A percentile compares a stretch with the other conserved stretches of the same genome.
phyloP scores from a whole-genome alignment of 2,888 invertebrate genomes.

The Pardosa pseudoannulata region DNA sequence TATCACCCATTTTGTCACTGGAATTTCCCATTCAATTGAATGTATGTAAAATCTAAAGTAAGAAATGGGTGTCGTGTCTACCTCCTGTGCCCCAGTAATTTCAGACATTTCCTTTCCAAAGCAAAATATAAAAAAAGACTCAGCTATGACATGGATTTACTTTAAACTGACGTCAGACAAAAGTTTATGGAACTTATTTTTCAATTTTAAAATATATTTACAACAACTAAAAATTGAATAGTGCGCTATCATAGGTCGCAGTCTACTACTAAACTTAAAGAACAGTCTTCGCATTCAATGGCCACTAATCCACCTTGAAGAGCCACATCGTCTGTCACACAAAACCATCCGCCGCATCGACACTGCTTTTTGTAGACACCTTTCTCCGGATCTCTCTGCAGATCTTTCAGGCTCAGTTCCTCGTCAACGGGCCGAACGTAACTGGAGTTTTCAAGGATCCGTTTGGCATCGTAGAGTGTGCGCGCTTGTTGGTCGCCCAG shows the following conservation, averaged over 20 bases:
- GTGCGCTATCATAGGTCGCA: conserved; percentile 24
- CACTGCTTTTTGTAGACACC: conserved; percentile 39
- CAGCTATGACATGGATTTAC: too few relatives aligned
- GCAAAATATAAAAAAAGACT: too few relatives aligned
- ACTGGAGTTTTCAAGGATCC: conserved; percentile 17
- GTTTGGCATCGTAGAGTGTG: conserved; percentile 54
- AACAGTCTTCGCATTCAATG: conserved; percentile 60
- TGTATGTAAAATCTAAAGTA: too few relatives aligned
- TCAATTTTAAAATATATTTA: too few relatives aligned
- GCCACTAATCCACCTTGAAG: conserved; percentile 15
- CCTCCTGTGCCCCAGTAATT: too few relatives aligned
- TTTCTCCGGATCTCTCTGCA: not conserved
- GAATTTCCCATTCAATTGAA: too few relatives aligned
- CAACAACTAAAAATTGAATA: not conserved
- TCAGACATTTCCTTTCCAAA: too few relatives aligned
- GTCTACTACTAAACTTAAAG: conserved; percentile 52
- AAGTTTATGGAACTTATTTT: too few relatives aligned
- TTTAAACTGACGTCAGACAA: too few relatives aligned
- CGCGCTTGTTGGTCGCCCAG: conserved; percentile 42
- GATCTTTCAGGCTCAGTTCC: conserved; percentile 30
- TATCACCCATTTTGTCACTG: too few relatives aligned
- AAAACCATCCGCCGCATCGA: conserved; percentile 56
- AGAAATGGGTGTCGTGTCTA: too few relatives aligned
- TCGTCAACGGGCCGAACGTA: conserved; percentile 34
- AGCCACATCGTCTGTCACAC: conserved; percentile 20